Conservation (phyloP, 2,113 vertebrate species). For the Sinocyclocheilus rhinocerous region DNA sequence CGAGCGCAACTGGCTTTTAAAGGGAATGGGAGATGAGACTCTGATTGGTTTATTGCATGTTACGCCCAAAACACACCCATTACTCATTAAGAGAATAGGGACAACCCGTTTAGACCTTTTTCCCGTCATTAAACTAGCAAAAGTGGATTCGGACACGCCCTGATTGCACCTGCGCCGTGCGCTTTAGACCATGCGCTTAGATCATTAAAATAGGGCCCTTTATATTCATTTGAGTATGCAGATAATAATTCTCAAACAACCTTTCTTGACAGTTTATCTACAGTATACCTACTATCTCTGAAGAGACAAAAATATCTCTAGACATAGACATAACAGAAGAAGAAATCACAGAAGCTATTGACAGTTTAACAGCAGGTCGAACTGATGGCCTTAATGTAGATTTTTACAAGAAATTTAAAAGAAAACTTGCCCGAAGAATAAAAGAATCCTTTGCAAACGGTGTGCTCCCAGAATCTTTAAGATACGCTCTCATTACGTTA, state of each 20-base stretch:
- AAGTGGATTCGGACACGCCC: too few relatives aligned
- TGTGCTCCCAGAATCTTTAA: not conserved
- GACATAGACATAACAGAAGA: not conserved
- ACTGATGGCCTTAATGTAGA: not conserved
- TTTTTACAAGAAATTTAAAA: conserved; percentile 1
- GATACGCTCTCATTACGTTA: not conserved
- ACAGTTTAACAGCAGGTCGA: not conserved
- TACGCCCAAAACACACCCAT: too few relatives aligned
- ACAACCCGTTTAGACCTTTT: too few relatives aligned
- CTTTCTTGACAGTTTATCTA: not conserved
- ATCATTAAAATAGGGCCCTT: too few relatives aligned
- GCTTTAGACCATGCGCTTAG: too few relatives aligned
- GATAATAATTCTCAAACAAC: not conserved
- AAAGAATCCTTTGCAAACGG: not conserved
- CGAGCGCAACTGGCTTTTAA: too few relatives aligned
- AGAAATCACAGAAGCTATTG: not conserved
- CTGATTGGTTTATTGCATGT: too few relatives aligned
- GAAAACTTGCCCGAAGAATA: not conserved
- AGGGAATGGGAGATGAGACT: too few relatives aligned
- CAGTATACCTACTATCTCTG: not conserved
- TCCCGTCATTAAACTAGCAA: too few relatives aligned
- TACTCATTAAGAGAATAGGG: too few relatives aligned
- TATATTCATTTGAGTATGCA: not conserved
- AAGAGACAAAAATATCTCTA: not conserved
- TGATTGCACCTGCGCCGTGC: too few relatives aligned